Percentiles rank a stretch among this genome's conserved stretches.
Evolutionary conservation across 2,888 invertebrate species (phyloP).

Genomic region (Phania funesta): DNA sequence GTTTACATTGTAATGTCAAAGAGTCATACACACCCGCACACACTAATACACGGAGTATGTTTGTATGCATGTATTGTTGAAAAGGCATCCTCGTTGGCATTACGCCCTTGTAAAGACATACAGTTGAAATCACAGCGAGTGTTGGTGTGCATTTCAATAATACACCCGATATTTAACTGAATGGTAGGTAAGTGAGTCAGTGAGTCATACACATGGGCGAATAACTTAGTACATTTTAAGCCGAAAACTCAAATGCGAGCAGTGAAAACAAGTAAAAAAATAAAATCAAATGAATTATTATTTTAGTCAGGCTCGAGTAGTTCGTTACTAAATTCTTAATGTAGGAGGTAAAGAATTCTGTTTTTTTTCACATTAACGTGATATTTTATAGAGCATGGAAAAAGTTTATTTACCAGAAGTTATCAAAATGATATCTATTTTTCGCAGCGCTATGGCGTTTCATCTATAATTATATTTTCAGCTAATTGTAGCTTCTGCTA

Average conservation of each 20-base stretch:
- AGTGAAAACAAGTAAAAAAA: no score
- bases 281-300: no score
- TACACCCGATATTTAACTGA: conserved; percentile 45
- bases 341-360: no score
- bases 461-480: no score
- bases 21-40: not conserved
- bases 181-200: conserved; percentile 5
- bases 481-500: no score
- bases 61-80: conserved; percentile 34
- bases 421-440: no score
- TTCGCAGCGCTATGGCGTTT: no score
- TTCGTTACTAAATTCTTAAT: no score
- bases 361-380: no score
- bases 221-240: not conserved
- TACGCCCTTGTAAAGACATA: conserved; percentile 65
- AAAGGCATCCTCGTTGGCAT: conserved; percentile 60
- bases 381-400: no score
- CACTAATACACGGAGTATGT: not conserved
- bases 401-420: no score
- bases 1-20: not conserved
- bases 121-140: conserved; percentile 59
- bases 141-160: conserved; percentile 49
- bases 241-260: not conserved
- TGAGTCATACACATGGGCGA: not conserved
- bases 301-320: no score